phyloP scores from a whole-genome alignment of 2,797 vertebrate species.

The Pampus argenteus region DNA sequence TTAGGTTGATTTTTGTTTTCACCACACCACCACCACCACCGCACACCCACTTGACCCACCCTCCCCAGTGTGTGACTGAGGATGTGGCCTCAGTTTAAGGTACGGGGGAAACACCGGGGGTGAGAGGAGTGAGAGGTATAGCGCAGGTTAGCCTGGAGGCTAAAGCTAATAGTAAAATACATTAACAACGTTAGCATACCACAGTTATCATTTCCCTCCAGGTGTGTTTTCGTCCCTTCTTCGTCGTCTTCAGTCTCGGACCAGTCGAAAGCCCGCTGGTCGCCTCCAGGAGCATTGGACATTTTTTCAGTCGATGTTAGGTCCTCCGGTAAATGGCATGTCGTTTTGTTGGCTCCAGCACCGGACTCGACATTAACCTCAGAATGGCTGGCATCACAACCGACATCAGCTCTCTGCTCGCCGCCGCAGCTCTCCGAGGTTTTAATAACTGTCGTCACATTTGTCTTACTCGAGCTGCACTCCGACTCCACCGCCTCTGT shows the following conservation, averaged over 20 bases:
- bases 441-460: constrained; percentile 13
- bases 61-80: too few species aligned
- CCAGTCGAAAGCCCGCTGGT: constrained; percentile 63
- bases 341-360: constrained; percentile 65
- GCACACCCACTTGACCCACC: too few species aligned
- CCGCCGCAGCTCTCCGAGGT: constrained; percentile 7
- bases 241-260: constrained; percentile 71
- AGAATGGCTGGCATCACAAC: constrained; percentile 56
- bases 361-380: constrained; percentile 62
- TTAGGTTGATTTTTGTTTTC: too few species aligned
- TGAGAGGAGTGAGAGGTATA: constrained; percentile 15
- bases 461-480: neutral
- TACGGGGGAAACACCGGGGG: neutral
- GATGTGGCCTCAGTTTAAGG: neutral
- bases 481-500: constrained; percentile 32
- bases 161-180: constrained; percentile 64
- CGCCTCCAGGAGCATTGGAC: constrained; percentile 48
- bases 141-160: constrained; percentile 52
- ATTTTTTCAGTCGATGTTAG: constrained; percentile 56
- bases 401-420: constrained; percentile 32
- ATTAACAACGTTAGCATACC: constrained; percentile 74
- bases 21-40: too few species aligned
- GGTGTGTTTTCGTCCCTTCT: constrained; percentile 15
- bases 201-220: constrained; percentile 47
- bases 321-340: constrained; percentile 60